Base-by-base conservation (phyloP, 2,888 invertebrate species). In the Nephrocerus scutellatus region DNA sequence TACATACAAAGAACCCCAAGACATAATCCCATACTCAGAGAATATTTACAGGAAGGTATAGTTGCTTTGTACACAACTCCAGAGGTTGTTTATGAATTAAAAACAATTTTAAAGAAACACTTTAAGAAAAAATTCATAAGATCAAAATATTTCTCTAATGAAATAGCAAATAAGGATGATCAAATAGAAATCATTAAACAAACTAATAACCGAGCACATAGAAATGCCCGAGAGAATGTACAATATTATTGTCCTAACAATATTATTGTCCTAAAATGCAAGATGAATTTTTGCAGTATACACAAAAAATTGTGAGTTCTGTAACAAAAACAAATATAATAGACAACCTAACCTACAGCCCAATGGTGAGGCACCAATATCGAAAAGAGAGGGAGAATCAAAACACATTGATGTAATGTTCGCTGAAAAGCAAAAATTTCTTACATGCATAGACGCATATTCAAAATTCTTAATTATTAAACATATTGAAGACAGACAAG, bases 221-320 rank as follows among this genome's bases (percentile, higher is more conserved):
- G n/a, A n/a, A n/a, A n/a, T n/a, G n/a, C n/a, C n/a, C n/a, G n/a
- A 25, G 39, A 31, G 22, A 39, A 30, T 28, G n/a, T 19, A 20
- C 28, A 39, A 15, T 18, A 32, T n/a, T n/a, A n/a, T n/a, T n/a
- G 39, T 36, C 29, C 21, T 15, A 35, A 12, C 15, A 39, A 12
- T 23, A 19, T 30, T 32, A 31, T 28, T 39, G 43, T 34, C 39
- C 43, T n/a, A 28, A 16, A 15, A 43, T 36, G 42, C 19, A 6
- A 38, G 30, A 38, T 25, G 16, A 41, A 20, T 39, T 39, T 21
- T 15, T 18, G 15, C 21, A 41, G 29, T n/a, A n/a, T 41, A 15
- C 12, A 8, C 21, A 18, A 30, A 22, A 24, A 34, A 24, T 18
- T 35, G 30, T 22, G 26, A 34, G 22, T 28, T 28, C 10, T 32